Conservation (phyloP, 2,797 vertebrate species). For the Alouatta caraya region DNA sequence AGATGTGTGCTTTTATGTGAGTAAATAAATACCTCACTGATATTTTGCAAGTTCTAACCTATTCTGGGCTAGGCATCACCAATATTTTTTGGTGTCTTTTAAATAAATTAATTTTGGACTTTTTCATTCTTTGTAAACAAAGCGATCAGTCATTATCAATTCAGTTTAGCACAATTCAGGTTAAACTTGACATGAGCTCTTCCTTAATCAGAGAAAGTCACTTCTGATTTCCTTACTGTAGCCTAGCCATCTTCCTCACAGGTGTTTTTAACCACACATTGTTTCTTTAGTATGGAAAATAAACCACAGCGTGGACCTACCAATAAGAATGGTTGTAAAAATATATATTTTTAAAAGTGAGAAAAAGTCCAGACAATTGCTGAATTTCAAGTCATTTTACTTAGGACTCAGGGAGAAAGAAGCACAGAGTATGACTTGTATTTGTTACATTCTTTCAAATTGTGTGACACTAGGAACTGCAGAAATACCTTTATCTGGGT, state of each 20-base stretch:
- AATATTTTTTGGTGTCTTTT: not conserved
- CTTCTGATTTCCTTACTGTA: slow-evolving; percentile 55
- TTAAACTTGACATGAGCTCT: slow-evolving; percentile 20
- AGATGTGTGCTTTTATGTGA: slow-evolving; percentile 58
- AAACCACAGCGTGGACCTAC: not conserved
- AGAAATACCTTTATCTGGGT: slow-evolving; percentile 23
- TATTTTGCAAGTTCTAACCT: not conserved
- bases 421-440: not conserved
- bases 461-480: not conserved
- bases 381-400: slow-evolving; percentile 53
- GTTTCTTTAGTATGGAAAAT: not conserved
- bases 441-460: not conserved
- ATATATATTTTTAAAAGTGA: not conserved
- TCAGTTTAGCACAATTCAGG: slow-evolving; percentile 25
- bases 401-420: not conserved
- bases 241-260: slow-evolving; percentile 9
- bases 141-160: slow-evolving; percentile 46
- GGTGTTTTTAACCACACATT: slow-evolving; percentile 24
- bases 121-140: slow-evolving; percentile 48
- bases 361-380: slow-evolving; percentile 7
- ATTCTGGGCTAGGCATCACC: not conserved
- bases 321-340: slow-evolving; percentile 40
- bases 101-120: slow-evolving; percentile 40
- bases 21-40: slow-evolving; percentile 44
- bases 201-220: slow-evolving; percentile 59